These are phyloP conservation scores for Spinus olivaceus DNA, from an alignment of 2,797 vertebrate species.

Conservation along the genomic window DNA sequence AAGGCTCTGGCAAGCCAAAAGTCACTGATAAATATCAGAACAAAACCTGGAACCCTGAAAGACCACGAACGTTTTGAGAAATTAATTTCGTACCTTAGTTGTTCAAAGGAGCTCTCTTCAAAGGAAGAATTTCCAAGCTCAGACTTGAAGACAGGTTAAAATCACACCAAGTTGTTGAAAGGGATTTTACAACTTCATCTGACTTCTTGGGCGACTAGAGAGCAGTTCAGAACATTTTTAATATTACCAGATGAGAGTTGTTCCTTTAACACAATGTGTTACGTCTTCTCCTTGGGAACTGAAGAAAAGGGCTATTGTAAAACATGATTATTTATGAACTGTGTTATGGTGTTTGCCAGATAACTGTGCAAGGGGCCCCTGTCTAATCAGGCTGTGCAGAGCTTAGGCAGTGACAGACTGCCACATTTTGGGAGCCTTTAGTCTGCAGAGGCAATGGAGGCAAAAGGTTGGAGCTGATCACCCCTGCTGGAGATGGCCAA, in stretches of 20 bases:
- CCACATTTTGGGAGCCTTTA: neutral
- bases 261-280: neutral
- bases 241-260: neutral
- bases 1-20: neutral
- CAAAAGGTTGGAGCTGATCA: neutral
- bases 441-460: neutral
- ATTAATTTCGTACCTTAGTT: neutral
- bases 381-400: neutral
- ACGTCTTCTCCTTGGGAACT: neutral
- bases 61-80: neutral
- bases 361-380: neutral
- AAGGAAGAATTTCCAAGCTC: neutral
- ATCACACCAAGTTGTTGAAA: neutral
- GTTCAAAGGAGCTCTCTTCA: neutral
- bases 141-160: neutral
- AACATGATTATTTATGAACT: conserved; percentile 28
- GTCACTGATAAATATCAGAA: neutral
- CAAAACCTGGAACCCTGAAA: neutral
- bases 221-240: conserved; percentile 14
- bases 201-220: neutral
- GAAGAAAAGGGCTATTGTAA: conserved; percentile 36
- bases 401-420: neutral
- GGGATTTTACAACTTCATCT: neutral
- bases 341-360: conserved; percentile 23
- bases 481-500: neutral